Evolutionary conservation across 1,140 invertebrate genomes (phyloP).

Genomic region (Chrysopa pallens): DNA sequence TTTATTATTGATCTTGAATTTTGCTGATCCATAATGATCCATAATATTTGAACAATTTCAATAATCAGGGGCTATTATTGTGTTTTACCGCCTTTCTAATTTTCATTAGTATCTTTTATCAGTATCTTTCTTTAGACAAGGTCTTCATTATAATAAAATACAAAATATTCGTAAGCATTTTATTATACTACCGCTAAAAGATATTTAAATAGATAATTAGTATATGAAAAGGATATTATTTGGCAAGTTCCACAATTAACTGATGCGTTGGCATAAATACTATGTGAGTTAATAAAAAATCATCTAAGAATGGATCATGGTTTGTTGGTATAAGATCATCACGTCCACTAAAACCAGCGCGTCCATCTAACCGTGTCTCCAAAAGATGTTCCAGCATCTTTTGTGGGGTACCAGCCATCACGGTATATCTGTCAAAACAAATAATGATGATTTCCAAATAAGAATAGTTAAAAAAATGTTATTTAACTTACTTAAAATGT

Average conservation of each 20-base stretch:
- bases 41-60: too few species aligned
- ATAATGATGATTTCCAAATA: too few species aligned
- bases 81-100: too few species aligned
- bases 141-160: too few species aligned
- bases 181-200: too few species aligned
- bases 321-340: conserved; percentile 22
- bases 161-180: too few species aligned
- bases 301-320: conserved; percentile 58
- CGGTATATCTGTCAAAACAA: conserved; percentile 49
- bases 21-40: too few species aligned
- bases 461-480: too few species aligned
- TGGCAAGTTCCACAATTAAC: conserved; percentile 55
- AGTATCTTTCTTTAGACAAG: too few species aligned
- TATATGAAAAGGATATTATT: conserved; percentile 52
- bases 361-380: conserved; percentile 55
- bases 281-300: conserved; percentile 75
- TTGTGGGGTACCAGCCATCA: conserved; percentile 74
- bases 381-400: conserved; percentile 78
- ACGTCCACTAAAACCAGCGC: conserved; percentile 24
- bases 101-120: too few species aligned
- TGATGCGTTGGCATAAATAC: conserved; percentile 68
- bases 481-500: conserved; percentile 38
- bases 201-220: neutral
- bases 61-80: too few species aligned
- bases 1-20: too few species aligned